phyloP scores from a whole-genome alignment of 2,888 invertebrate species.

The Dynastes grantii region DNA sequence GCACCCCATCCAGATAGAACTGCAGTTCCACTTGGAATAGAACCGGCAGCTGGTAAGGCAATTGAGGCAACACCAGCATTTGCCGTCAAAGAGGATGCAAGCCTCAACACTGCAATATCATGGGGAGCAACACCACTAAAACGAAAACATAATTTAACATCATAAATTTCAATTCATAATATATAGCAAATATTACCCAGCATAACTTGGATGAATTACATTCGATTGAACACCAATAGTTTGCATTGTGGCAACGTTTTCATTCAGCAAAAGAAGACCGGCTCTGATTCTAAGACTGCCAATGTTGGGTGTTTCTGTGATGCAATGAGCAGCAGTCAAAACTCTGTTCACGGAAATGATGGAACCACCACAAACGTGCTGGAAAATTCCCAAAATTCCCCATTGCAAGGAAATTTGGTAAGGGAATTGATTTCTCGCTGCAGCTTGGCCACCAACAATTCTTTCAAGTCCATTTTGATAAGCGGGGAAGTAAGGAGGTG shows the following conservation, averaged over 20 bases:
- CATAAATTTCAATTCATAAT: not conserved
- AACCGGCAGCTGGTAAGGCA: constrained; percentile 63
- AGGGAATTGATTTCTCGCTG: constrained; percentile 63
- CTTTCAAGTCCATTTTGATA: constrained; percentile 30
- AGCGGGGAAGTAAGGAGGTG: not conserved
- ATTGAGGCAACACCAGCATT: constrained; percentile 66
- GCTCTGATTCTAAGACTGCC: constrained; percentile 56
- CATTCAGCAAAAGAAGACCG: constrained; percentile 59
- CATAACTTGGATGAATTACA: constrained; percentile 59
- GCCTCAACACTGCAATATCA: constrained; percentile 72
- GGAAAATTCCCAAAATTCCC: constrained; percentile 61
- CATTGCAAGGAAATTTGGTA: constrained; percentile 66
- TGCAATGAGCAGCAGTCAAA: constrained; percentile 69
- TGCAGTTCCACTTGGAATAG: constrained; percentile 62
- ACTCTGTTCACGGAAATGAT: constrained; percentile 64
- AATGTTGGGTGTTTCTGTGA: constrained; percentile 58
- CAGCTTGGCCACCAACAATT: constrained; percentile 56
- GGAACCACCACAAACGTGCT: constrained; percentile 69
- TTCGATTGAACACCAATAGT: constrained; percentile 54
- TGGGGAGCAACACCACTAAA: constrained; percentile 64
- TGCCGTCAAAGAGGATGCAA: constrained; percentile 64
- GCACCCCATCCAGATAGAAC: constrained; percentile 72
- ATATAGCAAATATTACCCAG: constrained; percentile 53
- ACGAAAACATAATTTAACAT: not conserved
- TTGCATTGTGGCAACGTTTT: constrained; percentile 56